Percentiles rank a stretch among this genome's conserved stretches.
Conservation (phyloP, 2,888 invertebrate species). For the Chaitophorus viminalis region DNA sequence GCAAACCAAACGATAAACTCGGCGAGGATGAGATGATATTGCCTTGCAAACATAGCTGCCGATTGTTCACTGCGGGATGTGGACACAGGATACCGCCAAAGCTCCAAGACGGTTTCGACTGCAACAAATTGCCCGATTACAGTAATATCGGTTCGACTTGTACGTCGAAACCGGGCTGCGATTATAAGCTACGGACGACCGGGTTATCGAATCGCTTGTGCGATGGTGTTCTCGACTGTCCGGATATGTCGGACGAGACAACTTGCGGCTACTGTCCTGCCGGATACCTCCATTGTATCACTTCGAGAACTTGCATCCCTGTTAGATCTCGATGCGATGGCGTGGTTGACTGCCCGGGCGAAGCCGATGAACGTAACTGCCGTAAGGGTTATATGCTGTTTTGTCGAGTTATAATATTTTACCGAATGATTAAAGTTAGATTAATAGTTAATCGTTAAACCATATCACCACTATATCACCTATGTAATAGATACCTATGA, state of each 20-base stretch:
- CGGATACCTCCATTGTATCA: conserved; percentile 81
- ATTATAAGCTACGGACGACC: conserved; percentile 44
- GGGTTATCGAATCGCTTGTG: conserved; percentile 74
- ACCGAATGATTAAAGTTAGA: not conserved
- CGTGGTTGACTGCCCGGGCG: conserved; percentile 84
- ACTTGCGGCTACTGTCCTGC: conserved; percentile 81
- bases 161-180: conserved; percentile 74
- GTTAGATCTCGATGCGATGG: conserved; percentile 81
- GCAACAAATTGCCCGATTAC: conserved; percentile 82
- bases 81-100: conserved; percentile 78
- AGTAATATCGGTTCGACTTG: conserved; percentile 77
- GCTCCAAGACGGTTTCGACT: conserved; percentile 79
- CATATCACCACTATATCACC: too few relatives aligned
- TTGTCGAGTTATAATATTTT: not conserved
- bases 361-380: conserved; percentile 86
- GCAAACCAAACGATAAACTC: conserved; percentile 66
- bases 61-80: conserved; percentile 85
- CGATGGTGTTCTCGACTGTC: conserved; percentile 87
- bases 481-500: too few relatives aligned
- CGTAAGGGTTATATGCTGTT: conserved; percentile 72
- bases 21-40: conserved; percentile 72
- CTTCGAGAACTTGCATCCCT: conserved; percentile 80
- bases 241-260: conserved; percentile 83
- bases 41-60: conserved; percentile 86
- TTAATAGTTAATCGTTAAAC: too few relatives aligned